Evolutionary conservation across 2,888 invertebrate species (phyloP), one percentile per base, ranked within the genome.

Genomic region (Pandemis cinnamomeana): DNA sequence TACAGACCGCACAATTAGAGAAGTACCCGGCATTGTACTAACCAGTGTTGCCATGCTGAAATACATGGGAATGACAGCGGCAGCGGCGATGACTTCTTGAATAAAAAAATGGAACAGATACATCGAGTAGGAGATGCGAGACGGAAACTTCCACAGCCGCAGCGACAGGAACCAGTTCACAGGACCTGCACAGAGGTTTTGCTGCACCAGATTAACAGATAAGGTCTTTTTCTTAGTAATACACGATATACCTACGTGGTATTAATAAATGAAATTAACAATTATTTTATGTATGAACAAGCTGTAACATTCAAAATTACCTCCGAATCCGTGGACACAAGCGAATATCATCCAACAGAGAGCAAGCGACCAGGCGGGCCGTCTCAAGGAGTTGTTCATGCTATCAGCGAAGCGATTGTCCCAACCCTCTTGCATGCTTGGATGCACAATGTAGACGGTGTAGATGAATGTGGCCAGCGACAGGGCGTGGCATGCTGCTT

Each of bases 91-190:
- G 46, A 8, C 7, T 5, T 27, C 7, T 13, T 63, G 42, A 5
- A 46, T 5, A 0, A 36, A 15, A 36, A 1, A 8, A 11, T 44
- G 63, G 63, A 41, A 63, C 42, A 63, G n/a, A 10, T 63, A 44
- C 15, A 41, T 63, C 4, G 10, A 7, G 60, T 60, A 60, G 10
- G 60, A 60, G 60, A 60, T 60, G 36, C 60, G 60, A 6, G 36
- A 11, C 11, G 27, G n/a, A n/a, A 60, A 60, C 60, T 60, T 60
- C 60, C 60, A 60, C 36, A 60, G 60, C 60, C 36, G 10, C 36
- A 60, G 60, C 36, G 60, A 60, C 36, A 60, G 60, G 60, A 60
- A 60, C 60, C 60, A 60, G 60, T 60, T 60, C 60, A 60, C 60
- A 10, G 60, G 60, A 13, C 60, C 60, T 60, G 60, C 60, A 36